A percentile compares a stretch with the other conserved stretches of the same genome.
Evolutionary conservation across 92 coral and sea anemone species (phyloP).

Genomic region (Micromussa lordhowensis): DNA sequence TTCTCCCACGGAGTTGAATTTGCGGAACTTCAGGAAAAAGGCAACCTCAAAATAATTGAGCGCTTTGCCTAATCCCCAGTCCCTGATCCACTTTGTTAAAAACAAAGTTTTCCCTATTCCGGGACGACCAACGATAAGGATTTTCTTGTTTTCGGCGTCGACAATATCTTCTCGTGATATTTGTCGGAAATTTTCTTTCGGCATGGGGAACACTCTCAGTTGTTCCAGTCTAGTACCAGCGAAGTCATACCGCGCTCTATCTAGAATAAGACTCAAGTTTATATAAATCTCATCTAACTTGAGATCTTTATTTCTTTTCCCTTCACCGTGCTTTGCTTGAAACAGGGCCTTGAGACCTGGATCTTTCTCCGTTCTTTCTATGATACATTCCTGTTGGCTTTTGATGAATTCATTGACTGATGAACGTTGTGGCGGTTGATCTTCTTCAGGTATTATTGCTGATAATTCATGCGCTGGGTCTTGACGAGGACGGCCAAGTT

Average conservation of each 20-base stretch:
- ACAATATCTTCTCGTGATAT: neutral
- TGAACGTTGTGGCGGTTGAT: neutral
- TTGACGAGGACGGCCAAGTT: neutral
- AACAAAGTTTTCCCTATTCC: conserved; percentile 60
- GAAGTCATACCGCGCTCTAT: neutral
- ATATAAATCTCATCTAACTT: neutral
- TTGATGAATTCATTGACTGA: neutral
- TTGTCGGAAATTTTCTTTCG: neutral
- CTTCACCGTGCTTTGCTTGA: neutral
- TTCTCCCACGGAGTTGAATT: neutral
- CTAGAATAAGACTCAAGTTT: neutral
- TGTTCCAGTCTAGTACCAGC: neutral
- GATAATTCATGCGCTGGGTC: neutral
- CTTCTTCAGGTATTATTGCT: neutral
- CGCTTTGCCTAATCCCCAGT: conserved; percentile 38
- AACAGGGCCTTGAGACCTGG: neutral
- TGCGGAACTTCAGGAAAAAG: conserved; percentile 28
- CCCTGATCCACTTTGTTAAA: conserved; percentile 30
- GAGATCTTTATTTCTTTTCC: neutral
- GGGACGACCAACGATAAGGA: conserved; percentile 56
- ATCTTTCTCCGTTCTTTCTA: neutral
- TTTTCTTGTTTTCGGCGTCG: neutral
- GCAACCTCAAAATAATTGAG: neutral
- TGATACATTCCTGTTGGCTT: neutral
- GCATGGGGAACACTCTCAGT: neutral